Base-by-base conservation (phyloP, 2,113 vertebrate genomes). In the Bothrops jararaca region DNA sequence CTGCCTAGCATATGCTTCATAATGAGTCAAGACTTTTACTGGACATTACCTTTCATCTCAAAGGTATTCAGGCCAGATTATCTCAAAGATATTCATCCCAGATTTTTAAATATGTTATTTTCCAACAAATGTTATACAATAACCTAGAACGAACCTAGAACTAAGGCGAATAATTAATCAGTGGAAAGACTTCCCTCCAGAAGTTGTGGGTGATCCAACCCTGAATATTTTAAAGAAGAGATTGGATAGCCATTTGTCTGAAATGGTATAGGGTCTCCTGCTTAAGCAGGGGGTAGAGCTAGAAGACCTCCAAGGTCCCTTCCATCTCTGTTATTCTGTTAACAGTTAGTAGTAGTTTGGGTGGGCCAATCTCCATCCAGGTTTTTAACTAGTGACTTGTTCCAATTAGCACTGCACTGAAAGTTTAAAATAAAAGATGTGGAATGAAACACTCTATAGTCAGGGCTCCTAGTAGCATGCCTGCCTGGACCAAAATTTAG, bases 11-110 rank as follows among this genome's bases (percentile, higher is more conserved):
- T 69, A n/a, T 24, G 90, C 50, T 89, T 56, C 54, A 53, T 34
- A 88, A 93, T n/a, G 18, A 52, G 91, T 93, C 86, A 26, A 89
- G 54, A 54, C 12, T 22, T 95, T 94, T 92, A 94, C 86, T 34
- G 93, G 0, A 0, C 2, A 1, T 23, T 4, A 94, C 39, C 57
- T 39, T 69, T 93, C 39, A 57, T 92, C 50, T 92, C 69, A 90
- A 22, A 91, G 7, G 42, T 91, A 94, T 90, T 95, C 24, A 18
- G n/a, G 57, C 80, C 4, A 91, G 86, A 91, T 92, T 45, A 57
- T 92, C 54, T 92, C 69, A 90, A 22, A 91, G 7, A 45, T 91
- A 94, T 90, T 95, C 24, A 18, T 39, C 57, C 80, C 3, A 90
- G 86, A 91, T 92, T 10, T 56, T 90, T 90, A 86, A 45, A 90